Evolutionary conservation across 1,140 invertebrate species (phyloP).

Genomic region (Drosophila lowei): DNA sequence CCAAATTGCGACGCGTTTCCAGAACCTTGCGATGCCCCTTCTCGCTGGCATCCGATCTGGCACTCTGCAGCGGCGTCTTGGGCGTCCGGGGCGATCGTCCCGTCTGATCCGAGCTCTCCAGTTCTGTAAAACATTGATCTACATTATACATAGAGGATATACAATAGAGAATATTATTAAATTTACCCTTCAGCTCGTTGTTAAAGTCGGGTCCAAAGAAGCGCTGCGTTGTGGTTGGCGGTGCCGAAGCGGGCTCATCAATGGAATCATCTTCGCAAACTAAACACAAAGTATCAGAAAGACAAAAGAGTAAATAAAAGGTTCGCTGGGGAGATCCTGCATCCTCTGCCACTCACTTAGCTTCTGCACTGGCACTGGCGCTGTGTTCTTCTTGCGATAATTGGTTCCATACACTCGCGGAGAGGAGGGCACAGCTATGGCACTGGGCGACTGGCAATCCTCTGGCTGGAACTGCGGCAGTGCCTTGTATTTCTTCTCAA

Average conservation of each 20-base stretch:
- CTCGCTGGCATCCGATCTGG: constrained; percentile 85
- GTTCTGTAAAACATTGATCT: constrained; percentile 59
- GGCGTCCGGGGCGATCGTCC: constrained; percentile 93
- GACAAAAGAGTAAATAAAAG: neutral
- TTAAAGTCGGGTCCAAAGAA: constrained; percentile 98
- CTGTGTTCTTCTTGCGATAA: constrained; percentile 83
- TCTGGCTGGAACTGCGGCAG: constrained; percentile 98
- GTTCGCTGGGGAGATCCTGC: neutral
- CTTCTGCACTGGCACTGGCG: constrained; percentile 70
- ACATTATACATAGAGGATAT: constrained; percentile 15
- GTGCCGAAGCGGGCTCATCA: constrained; percentile 83
- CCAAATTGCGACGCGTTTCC: constrained; percentile 94
- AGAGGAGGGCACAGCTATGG: constrained; percentile 90
- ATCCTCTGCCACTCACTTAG: constrained; percentile 52
- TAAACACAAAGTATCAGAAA: constrained; percentile 7
- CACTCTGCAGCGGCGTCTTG: constrained; percentile 88
- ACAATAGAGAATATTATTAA: too few relatives aligned
- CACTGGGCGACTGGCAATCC: constrained; percentile 92
- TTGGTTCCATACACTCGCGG: constrained; percentile 85
- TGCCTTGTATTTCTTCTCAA: constrained; percentile 96
- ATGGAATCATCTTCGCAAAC: constrained; percentile 85
- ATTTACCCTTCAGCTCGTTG: constrained; percentile 90
- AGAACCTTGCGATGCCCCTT: constrained; percentile 92
- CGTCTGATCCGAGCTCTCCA: constrained; percentile 75
- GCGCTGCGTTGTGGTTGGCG: constrained; percentile 84